Conservation (phyloP, 1,140 invertebrate genomes). For the Heliconius congener region DNA sequence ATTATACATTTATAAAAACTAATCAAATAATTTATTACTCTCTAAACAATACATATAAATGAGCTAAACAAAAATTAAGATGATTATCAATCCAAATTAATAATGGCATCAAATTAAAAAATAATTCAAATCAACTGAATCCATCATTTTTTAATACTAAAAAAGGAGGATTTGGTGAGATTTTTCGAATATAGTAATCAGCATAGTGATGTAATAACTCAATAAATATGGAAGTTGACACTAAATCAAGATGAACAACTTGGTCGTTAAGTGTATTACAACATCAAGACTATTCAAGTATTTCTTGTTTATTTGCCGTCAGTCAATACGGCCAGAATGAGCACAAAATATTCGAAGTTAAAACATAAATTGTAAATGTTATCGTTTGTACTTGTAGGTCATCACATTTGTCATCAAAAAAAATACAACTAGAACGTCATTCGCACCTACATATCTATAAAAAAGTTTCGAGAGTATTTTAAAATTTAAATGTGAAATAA, state of each 20-base stretch:
- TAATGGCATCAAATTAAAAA: neutral
- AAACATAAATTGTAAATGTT: neutral
- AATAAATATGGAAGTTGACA: no score
- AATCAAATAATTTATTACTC: neutral
- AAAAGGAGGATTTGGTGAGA: constrained; percentile 4
- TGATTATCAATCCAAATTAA: neutral
- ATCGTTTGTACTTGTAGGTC: constrained; percentile 44
- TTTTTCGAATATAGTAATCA: neutral
- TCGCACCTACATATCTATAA: neutral
- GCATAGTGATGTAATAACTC: neutral
- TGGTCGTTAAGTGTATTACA: neutral
- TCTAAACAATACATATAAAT: neutral
- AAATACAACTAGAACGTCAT: neutral
- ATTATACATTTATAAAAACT: neutral
- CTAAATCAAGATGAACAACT: neutral
- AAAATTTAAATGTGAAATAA: no score
- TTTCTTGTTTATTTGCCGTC: neutral
- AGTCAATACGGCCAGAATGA: neutral
- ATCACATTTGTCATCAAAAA: constrained; percentile 34
- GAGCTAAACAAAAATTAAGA: neutral
- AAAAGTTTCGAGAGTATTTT: neutral
- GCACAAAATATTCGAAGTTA: neutral
- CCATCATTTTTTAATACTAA: constrained; percentile 23
- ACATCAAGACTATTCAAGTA: neutral
- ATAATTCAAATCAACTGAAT: neutral